phyloP scores from a whole-genome alignment of 1,140 invertebrate species.

The Aradophagus sp. region DNA sequence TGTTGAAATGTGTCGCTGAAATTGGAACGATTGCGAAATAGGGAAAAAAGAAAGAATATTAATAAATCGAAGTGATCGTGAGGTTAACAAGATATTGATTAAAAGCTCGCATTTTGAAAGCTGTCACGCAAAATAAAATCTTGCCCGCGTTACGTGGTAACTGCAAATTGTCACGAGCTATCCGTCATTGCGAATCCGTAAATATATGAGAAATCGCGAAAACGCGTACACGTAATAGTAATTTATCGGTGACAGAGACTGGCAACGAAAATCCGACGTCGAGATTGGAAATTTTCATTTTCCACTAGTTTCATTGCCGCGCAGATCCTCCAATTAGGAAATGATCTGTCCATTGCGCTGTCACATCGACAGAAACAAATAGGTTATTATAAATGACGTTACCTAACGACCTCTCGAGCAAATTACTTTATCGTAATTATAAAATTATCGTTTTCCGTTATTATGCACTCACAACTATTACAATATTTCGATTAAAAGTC shows the following conservation, averaged over 20 bases:
- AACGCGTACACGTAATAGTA: slow-evolving; percentile 24
- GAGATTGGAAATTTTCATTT: slow-evolving; percentile 47
- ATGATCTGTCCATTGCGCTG: slow-evolving; percentile 31
- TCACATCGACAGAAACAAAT: slow-evolving; percentile 42
- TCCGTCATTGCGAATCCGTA: slow-evolving; percentile 46
- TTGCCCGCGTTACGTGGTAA: slow-evolving; percentile 23
- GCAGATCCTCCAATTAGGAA: slow-evolving; percentile 47
- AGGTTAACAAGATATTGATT: slow-evolving; percentile 39
- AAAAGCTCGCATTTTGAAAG: slow-evolving; percentile 15
- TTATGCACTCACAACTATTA: slow-evolving; percentile 1
- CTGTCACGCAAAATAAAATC: slow-evolving; percentile 30
- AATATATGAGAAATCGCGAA: slow-evolving; percentile 50
- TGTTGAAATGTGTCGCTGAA: no score
- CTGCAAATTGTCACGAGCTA: slow-evolving; percentile 39
- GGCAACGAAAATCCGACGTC: slow-evolving; percentile 40
- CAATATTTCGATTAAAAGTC: slow-evolving; percentile 4
- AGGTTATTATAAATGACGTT: slow-evolving; percentile 44
- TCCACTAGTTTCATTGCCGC: slow-evolving; percentile 35
- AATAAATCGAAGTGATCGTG: slow-evolving; percentile 22
- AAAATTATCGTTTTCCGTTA: slow-evolving; percentile 22
- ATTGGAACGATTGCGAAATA: no score
- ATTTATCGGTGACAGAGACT: slow-evolving; percentile 40
- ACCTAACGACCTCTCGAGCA: slow-evolving; percentile 8
- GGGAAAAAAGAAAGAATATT: slow-evolving; percentile 3
- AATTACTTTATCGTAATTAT: slow-evolving; percentile 14